These are phyloP conservation scores for Willisornis vidua DNA, from an alignment of 2,113 vertebrate species.

Conservation along the genomic window DNA sequence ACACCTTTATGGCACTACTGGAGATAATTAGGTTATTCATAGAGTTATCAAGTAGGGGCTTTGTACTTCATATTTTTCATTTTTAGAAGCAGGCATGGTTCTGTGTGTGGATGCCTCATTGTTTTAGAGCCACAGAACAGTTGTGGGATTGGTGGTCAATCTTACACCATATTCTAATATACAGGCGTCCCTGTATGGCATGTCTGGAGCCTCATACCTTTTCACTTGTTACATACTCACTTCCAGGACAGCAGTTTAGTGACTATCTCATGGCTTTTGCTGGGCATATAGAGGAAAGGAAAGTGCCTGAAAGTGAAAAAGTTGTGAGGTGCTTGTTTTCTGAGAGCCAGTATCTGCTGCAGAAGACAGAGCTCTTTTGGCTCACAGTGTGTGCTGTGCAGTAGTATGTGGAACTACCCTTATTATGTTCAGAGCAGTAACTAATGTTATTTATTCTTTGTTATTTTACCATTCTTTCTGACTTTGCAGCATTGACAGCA, in stretches of 20 bases:
- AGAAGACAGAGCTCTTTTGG: not conserved
- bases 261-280: not conserved
- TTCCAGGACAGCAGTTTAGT: not conserved
- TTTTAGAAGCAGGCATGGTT: not conserved
- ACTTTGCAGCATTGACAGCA: not conserved
- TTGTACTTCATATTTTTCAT: constrained; percentile 2
- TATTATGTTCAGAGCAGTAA: not conserved
- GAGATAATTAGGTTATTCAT: not conserved
- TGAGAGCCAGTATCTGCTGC: not conserved
- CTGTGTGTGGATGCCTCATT: not conserved
- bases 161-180: not conserved
- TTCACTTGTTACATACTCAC: not conserved
- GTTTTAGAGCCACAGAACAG: not conserved
- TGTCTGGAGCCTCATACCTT: not conserved
- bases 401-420: not conserved
- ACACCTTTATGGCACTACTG: not conserved
- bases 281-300: not conserved
- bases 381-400: not conserved
- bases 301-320: not conserved
- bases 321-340: not conserved
- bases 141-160: not conserved
- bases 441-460: not conserved
- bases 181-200: not conserved
- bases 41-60: constrained; percentile 2
- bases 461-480: not conserved